A percentile compares a stretch with the other conserved stretches of the same genome.
Evolutionary conservation across 2,797 vertebrate genomes (phyloP).

Genomic region (Sciaenops ocellatus): DNA sequence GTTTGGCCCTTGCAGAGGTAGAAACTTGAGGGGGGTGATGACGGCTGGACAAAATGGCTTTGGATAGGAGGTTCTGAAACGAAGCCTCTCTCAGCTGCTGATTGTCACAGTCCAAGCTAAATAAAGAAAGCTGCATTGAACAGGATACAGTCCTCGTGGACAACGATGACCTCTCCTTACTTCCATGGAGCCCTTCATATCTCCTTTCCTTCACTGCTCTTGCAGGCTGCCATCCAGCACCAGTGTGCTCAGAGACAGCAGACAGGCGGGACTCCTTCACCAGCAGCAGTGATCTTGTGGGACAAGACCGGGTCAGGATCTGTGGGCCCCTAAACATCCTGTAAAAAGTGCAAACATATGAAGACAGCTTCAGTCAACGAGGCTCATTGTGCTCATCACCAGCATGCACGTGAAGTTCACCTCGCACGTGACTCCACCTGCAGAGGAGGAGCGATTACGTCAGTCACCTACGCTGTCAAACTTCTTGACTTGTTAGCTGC

Average conservation of each 20-base stretch:
- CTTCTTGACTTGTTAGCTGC: background rate
- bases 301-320: slow-evolving; percentile 61
- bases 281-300: slow-evolving; percentile 52
- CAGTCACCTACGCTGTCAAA: background rate
- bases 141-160: slow-evolving; percentile 19
- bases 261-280: slow-evolving; percentile 54
- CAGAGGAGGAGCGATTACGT: background rate
- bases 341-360: slow-evolving; percentile 22
- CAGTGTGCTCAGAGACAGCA: slow-evolving; percentile 38
- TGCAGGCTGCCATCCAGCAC: slow-evolving; percentile 25
- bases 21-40: slow-evolving; percentile 19
- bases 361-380: background rate
- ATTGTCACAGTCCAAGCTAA: slow-evolving; percentile 17
- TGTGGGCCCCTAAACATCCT: slow-evolving; percentile 82
- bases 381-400: background rate
- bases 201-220: slow-evolving; percentile 19
- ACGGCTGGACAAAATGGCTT: slow-evolving; percentile 25
- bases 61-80: slow-evolving; percentile 33
- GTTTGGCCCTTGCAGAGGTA: slow-evolving; percentile 33
- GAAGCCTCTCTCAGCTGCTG: slow-evolving; percentile 13
- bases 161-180: slow-evolving; percentile 5
- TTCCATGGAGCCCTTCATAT: background rate
- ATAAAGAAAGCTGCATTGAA: slow-evolving; percentile 8
- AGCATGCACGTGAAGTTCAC: background rate
- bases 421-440: background rate